Evolutionary conservation across 2,113 vertebrate genomes (phyloP).

Genomic region (Agelaius phoeniceus): DNA sequence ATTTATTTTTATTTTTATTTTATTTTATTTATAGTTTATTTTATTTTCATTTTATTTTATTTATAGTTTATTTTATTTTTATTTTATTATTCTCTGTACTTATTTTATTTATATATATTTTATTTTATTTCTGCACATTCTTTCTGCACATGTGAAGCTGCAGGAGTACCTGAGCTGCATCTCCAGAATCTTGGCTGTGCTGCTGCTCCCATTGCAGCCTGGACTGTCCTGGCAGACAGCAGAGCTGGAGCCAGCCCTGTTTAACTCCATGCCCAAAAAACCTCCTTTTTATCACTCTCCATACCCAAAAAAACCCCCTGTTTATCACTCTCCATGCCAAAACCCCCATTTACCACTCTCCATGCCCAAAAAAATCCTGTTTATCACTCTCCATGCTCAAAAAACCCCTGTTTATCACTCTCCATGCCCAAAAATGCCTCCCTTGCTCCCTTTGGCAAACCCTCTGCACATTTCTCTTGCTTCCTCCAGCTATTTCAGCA

Average conservation of each 20-base stretch:
- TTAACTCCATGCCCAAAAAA: neutral
- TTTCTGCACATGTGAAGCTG: neutral
- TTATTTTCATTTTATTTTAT: neutral
- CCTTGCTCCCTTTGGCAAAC: neutral
- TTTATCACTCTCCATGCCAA: no score
- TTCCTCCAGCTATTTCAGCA: neutral
- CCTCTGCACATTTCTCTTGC: neutral
- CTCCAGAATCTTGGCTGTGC: rapidly evolving
- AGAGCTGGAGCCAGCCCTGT: neutral
- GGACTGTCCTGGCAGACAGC: rapidly evolving
- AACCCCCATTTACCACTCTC: no score
- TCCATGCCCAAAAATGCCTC: neutral
- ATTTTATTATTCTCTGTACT: neutral
- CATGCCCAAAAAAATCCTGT: no score
- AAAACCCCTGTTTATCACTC: no score
- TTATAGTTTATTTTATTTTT: neutral
- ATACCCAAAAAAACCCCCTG: no score
- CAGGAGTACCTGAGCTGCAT: neutral
- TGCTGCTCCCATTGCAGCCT: neutral
- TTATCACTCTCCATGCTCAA: no score
- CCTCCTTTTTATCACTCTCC: no score
- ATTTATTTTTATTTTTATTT: no score
- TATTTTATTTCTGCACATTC: neutral
- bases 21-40: neutral
- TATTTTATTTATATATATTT: neutral